Base-by-base conservation (phyloP, 2,113 vertebrate genomes). In the Hucho hucho region DNA sequence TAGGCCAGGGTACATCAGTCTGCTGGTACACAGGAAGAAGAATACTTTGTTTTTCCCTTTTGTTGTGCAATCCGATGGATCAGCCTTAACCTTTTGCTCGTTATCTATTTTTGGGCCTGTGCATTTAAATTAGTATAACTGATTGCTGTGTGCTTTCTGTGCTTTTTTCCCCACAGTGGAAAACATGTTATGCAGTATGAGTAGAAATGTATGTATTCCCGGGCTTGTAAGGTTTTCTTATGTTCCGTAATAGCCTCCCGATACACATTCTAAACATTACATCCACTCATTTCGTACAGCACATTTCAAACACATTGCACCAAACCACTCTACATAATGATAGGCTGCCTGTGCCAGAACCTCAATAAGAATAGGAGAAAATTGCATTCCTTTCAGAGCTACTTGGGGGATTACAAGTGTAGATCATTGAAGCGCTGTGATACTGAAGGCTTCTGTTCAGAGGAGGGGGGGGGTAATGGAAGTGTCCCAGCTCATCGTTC, bases 1-100 rank as follows among this genome's bases (percentile, higher is more conserved):
- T 81, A 76, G 82, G 79, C 76, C 82, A 81, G 82, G 74, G 74
- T 64, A 80, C 76, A 70, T 67, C 70, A 79, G 69, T 67, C 82
- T 81, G 74, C 67, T 81, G 74, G 76, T 71, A 75, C 76, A 75
- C 53, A 59, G 63, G 7, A 24, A 32, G 22, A 67, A 67, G n/a
- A 18, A 46, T 37, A 66, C 1, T 63, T 75, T 64, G 3, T 28
- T 26, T 3, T 66, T 73, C 53, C 53, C 5, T 25, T 75, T 67
- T 71, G 65, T 72, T 74, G 66, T 74, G 5, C 24, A 24, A 58
- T 66, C 16, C 70, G 70, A 25, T 46, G 22, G 28, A 80, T 24
- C 64, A 68, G 56, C 75, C 46, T 47, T 67, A 81, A 59, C 75
- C 69, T 75, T 75, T 73, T 46, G 37, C 61, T 75, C 69, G 70